A percentile compares a stretch with the other conserved stretches of the same genome.
Evolutionary conservation across 2,797 vertebrate species (phyloP).

Genomic region (Varecia variegata): DNA sequence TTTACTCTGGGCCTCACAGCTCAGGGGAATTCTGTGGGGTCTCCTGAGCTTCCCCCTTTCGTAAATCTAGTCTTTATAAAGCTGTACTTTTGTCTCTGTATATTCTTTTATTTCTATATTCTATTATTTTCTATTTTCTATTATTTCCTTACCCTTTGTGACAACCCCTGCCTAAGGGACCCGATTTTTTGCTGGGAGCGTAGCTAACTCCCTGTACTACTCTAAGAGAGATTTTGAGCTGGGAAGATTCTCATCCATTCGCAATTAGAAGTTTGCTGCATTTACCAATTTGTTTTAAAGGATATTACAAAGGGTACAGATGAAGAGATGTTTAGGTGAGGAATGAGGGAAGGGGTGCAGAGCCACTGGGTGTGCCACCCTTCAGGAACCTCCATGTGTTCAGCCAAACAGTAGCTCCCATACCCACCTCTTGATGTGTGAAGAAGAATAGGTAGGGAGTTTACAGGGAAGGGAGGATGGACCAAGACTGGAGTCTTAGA

Average conservation of each 20-base stretch:
- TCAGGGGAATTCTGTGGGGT: no score
- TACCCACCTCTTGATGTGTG: no score
- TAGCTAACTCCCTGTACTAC: neutral
- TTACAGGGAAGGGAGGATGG: neutral
- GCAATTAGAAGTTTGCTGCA: slow-evolving; percentile 71
- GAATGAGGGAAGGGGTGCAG: neutral
- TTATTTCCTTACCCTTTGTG: no score
- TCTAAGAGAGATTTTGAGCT: neutral
- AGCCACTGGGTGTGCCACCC: neutral
- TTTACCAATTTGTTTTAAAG: neutral
- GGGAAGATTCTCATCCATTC: neutral
- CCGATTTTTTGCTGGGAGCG: no score
- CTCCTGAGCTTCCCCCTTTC: no score
- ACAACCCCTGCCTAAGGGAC: no score
- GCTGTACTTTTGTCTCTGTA: no score
- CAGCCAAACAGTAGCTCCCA: neutral
- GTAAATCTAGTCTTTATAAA: no score
- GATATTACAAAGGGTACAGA: neutral
- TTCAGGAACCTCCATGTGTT: neutral
- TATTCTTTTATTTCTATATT: no score
- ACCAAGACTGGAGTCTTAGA: neutral
- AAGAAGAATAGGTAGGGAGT: neutral
- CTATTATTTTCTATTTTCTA: no score
- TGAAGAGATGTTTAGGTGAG: neutral
- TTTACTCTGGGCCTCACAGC: no score